Base-by-base conservation (phyloP, 2,888 invertebrate genomes). In the Lissonota sp. region DNA sequence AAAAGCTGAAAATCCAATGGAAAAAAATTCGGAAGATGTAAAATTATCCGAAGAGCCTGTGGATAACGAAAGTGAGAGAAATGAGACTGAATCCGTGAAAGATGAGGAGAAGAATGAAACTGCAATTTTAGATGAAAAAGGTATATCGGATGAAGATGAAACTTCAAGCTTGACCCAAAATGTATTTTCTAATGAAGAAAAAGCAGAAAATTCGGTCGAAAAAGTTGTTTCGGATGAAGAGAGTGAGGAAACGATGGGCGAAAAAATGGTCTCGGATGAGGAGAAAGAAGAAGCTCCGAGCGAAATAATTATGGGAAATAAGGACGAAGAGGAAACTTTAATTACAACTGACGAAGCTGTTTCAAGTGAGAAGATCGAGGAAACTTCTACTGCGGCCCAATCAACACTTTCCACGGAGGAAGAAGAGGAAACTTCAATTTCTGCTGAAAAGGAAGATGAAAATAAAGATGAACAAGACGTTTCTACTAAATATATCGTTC, bases 1-100 rank as follows among this genome's bases (percentile, higher is more conserved):
- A 72, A 40, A 62, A 3, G 14, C 49, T 10, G 53, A 62, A 62
- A 7, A 37, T 7, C 14, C 60, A 8, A 60, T 39, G 14, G 44
- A 40, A 2, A 6, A 51, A 40, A 71, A 10, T n/a, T 8, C 26
- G 26, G 3, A 26, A 26, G 26, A 26, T 26, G 26, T 26, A 26
- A 3, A 26, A 26, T 26, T 26, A 26, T 26, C 26, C 26, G 26
- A 26, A 26, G 3, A 26, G 3, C 26, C 26, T 26, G 26, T 26
- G 26, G 26, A 26, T 26, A 26, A 26, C 26, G 26, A 26, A 26
- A 26, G 26, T 26, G 26, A 26, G 26, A 26, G 26, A 26, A 26
- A 12, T 0, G 6, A 53, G 14, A 16, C 14, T 53, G 53, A 0
- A 7, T 6, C 12, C 6, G 5, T 4, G 14, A 53, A 53, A 6